Evolutionary conservation across 2,113 vertebrate species (phyloP), one percentile per base, ranked within the genome.

Genomic region (Alosa alosa): DNA sequence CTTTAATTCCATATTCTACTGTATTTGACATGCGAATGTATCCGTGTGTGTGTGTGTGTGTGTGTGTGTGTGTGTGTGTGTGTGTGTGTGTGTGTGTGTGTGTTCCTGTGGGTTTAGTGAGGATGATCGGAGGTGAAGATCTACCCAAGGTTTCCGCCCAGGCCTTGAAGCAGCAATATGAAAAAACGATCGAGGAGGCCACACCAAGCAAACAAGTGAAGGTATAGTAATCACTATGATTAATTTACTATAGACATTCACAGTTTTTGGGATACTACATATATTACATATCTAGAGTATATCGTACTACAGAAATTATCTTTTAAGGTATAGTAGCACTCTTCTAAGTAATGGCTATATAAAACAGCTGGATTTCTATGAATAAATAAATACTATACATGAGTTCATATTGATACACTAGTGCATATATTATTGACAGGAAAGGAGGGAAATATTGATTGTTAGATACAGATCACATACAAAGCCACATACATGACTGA

Each of bases 151-250:
- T 97, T 92, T 98, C 97, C 84, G 95, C 96, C 49, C 96, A 97
- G 92, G 94, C 96, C 91, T 95, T 99, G 94, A 99, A 98, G 92
- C 90, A 99, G 87, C 97, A 98, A 64, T 97, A 97, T 94, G 98
- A 99, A 92, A 97, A 95, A 93, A 95, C 93, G 82, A 94, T 95
- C 81, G 95, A 94, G 88, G 95, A 95, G 91, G 90, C 92, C 47
- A 87, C 91, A 49, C 91, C 97, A 92, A 92, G 94, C 88, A 99
- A 97, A 91, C 96, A 96, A 91, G 93, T 96, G 89, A 99, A 98
- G 97, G 98, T 44, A 44, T 44, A 44, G 41, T 99, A 96, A 91
- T 72, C 64, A 72, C 31, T 72, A 78, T 15, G 31, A 4, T 78
- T 31, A 10, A 31, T 68, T 68, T 36, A 0, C 13, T 39, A n/a